Evolutionary conservation across 2,888 invertebrate species (phyloP), one percentile per base, ranked within the genome.

Genomic region (Zaprionus lineosus): DNA sequence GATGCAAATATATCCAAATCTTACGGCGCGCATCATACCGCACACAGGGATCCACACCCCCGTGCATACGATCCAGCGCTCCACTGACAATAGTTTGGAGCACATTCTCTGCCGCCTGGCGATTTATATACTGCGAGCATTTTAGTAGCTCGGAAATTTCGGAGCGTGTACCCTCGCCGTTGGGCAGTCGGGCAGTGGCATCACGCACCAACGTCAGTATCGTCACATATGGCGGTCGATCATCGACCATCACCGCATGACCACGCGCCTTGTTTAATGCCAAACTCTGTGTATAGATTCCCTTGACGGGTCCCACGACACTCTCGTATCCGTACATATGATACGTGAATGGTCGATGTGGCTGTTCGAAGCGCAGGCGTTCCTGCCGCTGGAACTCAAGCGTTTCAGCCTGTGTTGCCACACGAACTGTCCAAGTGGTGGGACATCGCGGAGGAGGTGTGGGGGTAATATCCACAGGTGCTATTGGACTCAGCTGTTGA

Each of bases 1-100:
- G 92, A 89, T 98, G 98, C 50, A 98, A 91, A 89, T 98, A 98
- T n/a, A 98, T 96, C 98, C 98, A 98, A 19, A 97, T 93, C 82
- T 98, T 97, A 2, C 96, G 93, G 78, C 96, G 94, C 1, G 96
- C 94, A 88, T 98, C 97, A 87, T 97, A 98, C 81, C 96, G 95
- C 0, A 98, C 97, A 81, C 97, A 96, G 0, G 98, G 98, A 90
- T 98, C 98, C 0, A 92, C 89, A 71, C 98, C 96, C 6, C 95
- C 95, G 81, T 97, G 95, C 88, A 98, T 93, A 11, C 97, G 91
- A 87, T 98, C 98, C 37, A 98, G 90, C 0, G 97, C 97, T 0
- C 97, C 95, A 59, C 97, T 96, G 0, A 98, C 95, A 0, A 97
- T 96, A 1, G 94, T 94, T 74, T 96, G 94, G 1, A 90, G 48